Base-by-base conservation (phyloP, 1,140 invertebrate genomes). In the Ganaspis sp. region DNA sequence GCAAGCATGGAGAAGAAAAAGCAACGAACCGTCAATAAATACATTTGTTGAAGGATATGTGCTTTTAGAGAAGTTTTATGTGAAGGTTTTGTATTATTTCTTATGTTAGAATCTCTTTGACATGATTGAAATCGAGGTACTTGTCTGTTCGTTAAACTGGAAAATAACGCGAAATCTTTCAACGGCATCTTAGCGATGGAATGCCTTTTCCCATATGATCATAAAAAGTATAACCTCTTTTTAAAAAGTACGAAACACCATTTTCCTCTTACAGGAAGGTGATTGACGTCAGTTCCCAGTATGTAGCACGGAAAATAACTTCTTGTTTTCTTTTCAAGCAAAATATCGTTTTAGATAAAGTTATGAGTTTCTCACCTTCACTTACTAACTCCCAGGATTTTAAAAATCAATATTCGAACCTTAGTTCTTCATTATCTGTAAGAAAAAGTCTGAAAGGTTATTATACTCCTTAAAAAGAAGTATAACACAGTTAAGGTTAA, bases 121-220 rank as follows among this genome's bases (percentile, higher is more conserved):
- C 58, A 64, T 64, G 54, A 64, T 64, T 64, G 5, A 64, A 64
- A 64, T 64, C 26, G 26, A 64, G 58, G 12, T 64, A 64, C 58
- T 64, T 64, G 26, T 34, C 21, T 64, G 58, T 64, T 64, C 58
- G 58, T 64, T 64, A 64, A 64, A 64, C 58, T 64, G 58, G 58
- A 64, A 64, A 64, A 64, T 64, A 64, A 64, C 21, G 54, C 54
- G 12, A 26, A 26, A 64, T 64, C 54, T 29, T 64, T 64, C 54
- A 64, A 64, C 58, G 8, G 26, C 58, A 64, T 64, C 58, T 26
- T 29, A 17, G 58, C 26, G 11, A n/a, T 4, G 58, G 58, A 64
- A 34, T 64, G 26, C 58, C 58, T 64, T 6, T n/a, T 34, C 26
- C 12, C 26, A 34, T n/a, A 26, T 64, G 58, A 64, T 64, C 23